A percentile compares a stretch with the other conserved stretches of the same genome.
These are phyloP conservation scores for Sphenopsis melanotis DNA, from an alignment of 2,797 vertebrate genomes.

Conservation along the genomic window DNA sequence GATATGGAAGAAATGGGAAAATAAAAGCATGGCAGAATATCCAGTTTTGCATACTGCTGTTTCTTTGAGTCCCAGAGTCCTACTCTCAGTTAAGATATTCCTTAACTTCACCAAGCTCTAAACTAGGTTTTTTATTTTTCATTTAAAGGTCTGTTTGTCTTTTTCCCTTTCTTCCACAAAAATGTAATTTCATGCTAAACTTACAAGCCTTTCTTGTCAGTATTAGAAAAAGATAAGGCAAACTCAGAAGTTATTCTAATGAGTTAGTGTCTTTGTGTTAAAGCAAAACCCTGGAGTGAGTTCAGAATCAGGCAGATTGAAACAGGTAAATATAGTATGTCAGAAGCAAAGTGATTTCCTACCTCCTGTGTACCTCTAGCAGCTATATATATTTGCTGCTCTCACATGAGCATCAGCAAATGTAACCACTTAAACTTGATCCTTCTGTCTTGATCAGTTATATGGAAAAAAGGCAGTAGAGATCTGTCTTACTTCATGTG, in stretches of 20 bases:
- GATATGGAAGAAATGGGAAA: not conserved
- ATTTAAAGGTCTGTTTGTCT: not conserved
- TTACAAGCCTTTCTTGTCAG: not conserved
- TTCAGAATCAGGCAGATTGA: conserved; percentile 9
- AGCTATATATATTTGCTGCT: conserved; percentile 31
- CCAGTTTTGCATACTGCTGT: not conserved
- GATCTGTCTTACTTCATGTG: conserved; percentile 57
- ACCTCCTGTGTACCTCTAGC: conserved; percentile 27
- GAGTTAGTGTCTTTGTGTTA: not conserved
- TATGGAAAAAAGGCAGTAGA: conserved; percentile 69
- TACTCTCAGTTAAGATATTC: not conserved
- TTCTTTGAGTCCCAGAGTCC: not conserved
- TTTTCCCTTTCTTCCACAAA: not conserved
- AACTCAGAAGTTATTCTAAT: not conserved
- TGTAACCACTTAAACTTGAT: conserved; percentile 72
- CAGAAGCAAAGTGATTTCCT: conserved; percentile 25
- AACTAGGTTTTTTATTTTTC: not conserved
- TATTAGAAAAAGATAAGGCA: not conserved
- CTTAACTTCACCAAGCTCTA: not conserved
- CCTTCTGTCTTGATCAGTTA: conserved; percentile 71
- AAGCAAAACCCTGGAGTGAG: not conserved
- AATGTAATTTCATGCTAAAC: not conserved
- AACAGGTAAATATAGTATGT: conserved; percentile 10
- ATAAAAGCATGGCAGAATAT: not conserved
- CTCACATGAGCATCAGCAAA: conserved; percentile 63